phyloP scores from a whole-genome alignment of 2,888 invertebrate genomes.

The Agonum fuliginosum region DNA sequence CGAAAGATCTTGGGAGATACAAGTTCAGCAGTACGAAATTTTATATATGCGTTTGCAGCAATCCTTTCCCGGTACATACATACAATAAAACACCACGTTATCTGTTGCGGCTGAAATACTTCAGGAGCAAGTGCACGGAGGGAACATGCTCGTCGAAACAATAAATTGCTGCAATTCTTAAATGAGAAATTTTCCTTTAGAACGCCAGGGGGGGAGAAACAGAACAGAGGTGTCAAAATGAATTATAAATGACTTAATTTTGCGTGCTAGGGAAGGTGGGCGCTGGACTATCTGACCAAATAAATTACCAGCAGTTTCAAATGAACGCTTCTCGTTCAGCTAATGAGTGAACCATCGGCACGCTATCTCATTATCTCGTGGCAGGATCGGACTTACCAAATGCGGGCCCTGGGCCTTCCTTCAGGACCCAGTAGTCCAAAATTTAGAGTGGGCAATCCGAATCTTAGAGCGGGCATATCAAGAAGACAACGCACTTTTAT shows the following conservation, averaged over 20 bases:
- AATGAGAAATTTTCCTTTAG: slow-evolving; percentile 47
- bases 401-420: slow-evolving; percentile 13
- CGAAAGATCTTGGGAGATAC: slow-evolving; percentile 20
- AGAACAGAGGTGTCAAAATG: slow-evolving; percentile 65
- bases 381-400: slow-evolving; percentile 9
- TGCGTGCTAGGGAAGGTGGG: slow-evolving; percentile 63
- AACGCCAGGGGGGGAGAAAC: slow-evolving; percentile 19
- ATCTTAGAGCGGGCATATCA: no score
- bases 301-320: slow-evolving; percentile 65
- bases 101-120: slow-evolving; percentile 38
- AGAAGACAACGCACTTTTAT: no score
- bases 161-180: slow-evolving; percentile 47
- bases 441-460: no score
- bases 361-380: slow-evolving; percentile 64
- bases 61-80: slow-evolving; percentile 1
- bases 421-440: no score
- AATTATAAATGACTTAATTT: slow-evolving; percentile 66
- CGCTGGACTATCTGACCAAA: slow-evolving; percentile 64
- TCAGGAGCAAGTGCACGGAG: slow-evolving; percentile 32
- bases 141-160: slow-evolving; percentile 31
- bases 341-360: slow-evolving; percentile 65
- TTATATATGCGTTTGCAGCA: slow-evolving; percentile 39
- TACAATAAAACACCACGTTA: slow-evolving; percentile 42
- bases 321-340: slow-evolving; percentile 63
- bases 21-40: slow-evolving; percentile 33